Evolutionary conservation across 1,140 invertebrate genomes (phyloP).

Genomic region (Tribolium castaneum): DNA sequence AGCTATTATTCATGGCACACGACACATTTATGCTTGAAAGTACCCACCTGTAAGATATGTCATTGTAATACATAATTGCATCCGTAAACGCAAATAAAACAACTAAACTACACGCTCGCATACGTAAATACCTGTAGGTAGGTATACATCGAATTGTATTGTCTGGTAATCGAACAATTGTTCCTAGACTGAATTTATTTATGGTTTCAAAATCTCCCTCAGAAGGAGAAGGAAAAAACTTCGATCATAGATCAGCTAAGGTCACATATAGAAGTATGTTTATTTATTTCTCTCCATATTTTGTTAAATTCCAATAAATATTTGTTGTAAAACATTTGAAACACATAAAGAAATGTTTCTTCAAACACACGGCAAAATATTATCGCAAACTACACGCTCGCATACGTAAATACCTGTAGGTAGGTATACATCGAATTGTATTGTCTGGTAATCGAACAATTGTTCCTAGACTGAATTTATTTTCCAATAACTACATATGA

Average conservation of each 20-base stretch:
- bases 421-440: not conserved
- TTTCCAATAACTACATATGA: too few relatives aligned
- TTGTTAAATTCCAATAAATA: too few relatives aligned
- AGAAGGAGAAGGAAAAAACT: too few relatives aligned
- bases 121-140: not conserved
- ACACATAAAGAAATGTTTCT: too few relatives aligned
- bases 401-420: not conserved
- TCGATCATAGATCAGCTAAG: too few relatives aligned
- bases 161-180: not conserved
- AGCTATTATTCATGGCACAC: constrained; percentile 24
- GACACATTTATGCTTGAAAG: constrained; percentile 14
- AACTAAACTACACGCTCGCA: not conserved
- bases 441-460: not conserved
- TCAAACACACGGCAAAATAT: too few relatives aligned
- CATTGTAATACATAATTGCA: not conserved
- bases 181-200: too few relatives aligned
- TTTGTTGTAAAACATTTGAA: too few relatives aligned
- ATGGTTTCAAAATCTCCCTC: too few relatives aligned
- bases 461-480: too few relatives aligned
- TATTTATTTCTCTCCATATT: not conserved
- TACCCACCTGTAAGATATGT: constrained; percentile 4
- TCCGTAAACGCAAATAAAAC: not conserved
- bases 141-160: not conserved
- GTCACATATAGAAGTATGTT: too few relatives aligned
- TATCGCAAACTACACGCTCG: too few relatives aligned